A percentile compares a stretch with the other conserved stretches of the same genome.
Conservation (phyloP, 1,140 invertebrate genomes). For the Microplitis mediator region DNA sequence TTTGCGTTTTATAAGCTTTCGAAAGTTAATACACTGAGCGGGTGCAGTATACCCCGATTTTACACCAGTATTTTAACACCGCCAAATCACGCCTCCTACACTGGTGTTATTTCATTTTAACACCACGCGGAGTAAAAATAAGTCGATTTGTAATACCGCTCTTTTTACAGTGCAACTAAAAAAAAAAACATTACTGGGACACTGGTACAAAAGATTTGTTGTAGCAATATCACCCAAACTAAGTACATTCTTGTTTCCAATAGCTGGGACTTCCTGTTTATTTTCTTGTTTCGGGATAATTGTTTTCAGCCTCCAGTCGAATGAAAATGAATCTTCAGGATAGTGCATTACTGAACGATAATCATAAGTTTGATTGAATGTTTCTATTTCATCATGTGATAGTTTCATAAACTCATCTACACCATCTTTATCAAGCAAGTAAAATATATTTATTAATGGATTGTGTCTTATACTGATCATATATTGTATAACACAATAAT, state of each 20-base stretch:
- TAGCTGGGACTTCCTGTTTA: slow-evolving; percentile 84
- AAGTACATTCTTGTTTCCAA: slow-evolving; percentile 88
- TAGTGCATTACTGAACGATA: slow-evolving; percentile 99
- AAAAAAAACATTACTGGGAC: slow-evolving; percentile 75
- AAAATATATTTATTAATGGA: no score
- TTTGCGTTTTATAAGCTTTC: no score
- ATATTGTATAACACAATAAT: not conserved
- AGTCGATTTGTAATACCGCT: no score
- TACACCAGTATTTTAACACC: no score
- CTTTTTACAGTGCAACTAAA: no score
- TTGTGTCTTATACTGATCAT: no score
- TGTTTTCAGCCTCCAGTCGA: slow-evolving; percentile 92
- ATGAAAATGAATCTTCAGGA: slow-evolving; percentile 96
- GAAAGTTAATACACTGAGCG: no score
- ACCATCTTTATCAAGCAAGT: slow-evolving; percentile 59
- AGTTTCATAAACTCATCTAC: slow-evolving; percentile 84
- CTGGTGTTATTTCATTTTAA: no score
- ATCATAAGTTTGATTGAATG: slow-evolving; percentile 93
- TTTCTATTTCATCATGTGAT: slow-evolving; percentile 48
- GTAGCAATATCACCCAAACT: slow-evolving; percentile 95
- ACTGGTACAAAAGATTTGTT: slow-evolving; percentile 95
- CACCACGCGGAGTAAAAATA: no score
- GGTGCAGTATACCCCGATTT: no score
- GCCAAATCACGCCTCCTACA: no score
- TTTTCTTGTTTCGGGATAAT: slow-evolving; percentile 87